Base-by-base conservation (phyloP, 2,113 vertebrate species). In the Pipra filicauda region DNA sequence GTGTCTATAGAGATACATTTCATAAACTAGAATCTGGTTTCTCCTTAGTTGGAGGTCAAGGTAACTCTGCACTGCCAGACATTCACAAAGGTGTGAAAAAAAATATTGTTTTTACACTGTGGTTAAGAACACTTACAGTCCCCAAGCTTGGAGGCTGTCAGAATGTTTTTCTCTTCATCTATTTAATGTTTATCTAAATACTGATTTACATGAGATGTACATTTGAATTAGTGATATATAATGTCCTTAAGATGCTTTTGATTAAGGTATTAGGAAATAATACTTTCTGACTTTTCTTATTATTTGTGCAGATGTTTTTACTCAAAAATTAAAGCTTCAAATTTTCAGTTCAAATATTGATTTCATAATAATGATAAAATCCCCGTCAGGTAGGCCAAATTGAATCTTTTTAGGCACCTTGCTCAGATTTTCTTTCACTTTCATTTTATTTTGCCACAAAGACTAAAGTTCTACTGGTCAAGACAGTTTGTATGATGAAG, bases 131-230 rank as follows among this genome's bases (percentile, higher is more conserved):
- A 55, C 4, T 59, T 74, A 26, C 14, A 57, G 16, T 85, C 10
- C 30, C 18, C 64, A 84, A 77, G 48, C n/a, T 52, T 91, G 62
- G 88, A 84, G 26, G 28, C 59, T 91, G 48, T 67, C 88, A 77
- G 57, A 83, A 26, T 33, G 9, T 39, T 75, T 91, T 72, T 59
- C 21, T 91, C 79, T 85, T 97, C 65, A 82, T 77, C 39, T 84
- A 26, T 43, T 77, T 91, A 64, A 30, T 82, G 51, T 88, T 93
- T 95, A 72, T 87, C 81, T 78, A 77, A 88, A 85, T 62, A 73
- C 28, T 51, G 58, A 93, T 71, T 86, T 95, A 51, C 52, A 22
- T 12, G 16, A 83, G 90, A 70, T 31, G 2, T 9, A 21, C 55
- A 4, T 39, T 87, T 85, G 24, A 91, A 12, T 6, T 54, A 30